Base-by-base conservation (phyloP, 2,888 invertebrate species). In the Atethmia centrago region DNA sequence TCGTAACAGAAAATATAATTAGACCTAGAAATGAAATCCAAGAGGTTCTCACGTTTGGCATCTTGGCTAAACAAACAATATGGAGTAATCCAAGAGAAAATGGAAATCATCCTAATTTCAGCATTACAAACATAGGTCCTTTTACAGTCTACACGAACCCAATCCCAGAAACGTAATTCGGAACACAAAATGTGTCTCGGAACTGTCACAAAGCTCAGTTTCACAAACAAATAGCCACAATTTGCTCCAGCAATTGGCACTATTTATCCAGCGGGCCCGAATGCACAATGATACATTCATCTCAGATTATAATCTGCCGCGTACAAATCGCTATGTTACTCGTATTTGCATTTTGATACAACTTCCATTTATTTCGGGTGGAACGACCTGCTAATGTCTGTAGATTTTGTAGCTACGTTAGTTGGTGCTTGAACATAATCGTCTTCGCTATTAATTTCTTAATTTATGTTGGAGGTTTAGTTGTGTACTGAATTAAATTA, bases 301-400 rank as follows among this genome's bases (percentile, higher is more conserved):
- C 89, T 88, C 53, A 92, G 93, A 94, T 94, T 93, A 91, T 91
- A 92, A 94, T 94, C 93, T 92, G 92, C 90, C 87, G 88, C 78
- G 87, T 91, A 94, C 93, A 93, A 94, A 94, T 94, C 88, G 90
- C 85, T 85, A 88, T 85, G 91, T 90, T 91, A 88, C 87, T 84
- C 85, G 74, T 85, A 86, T 89, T 87, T 86, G 85, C 85, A 85
- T 85, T 87, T 88, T 83, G 81, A 86, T 88, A 83, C 68, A 77
- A 78, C 77, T 81, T 79, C 62, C 71, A 86, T 83, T 87, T 85
- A 79, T 83, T 87, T 80, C 71, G 75, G 80, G 85, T 79, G 67
- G 70, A 82, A 78, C 45, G 85, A 80, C 78, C 77, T 70, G 72
- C 56, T 85, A 83, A 80, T 76, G 71, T 73, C 55, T 61, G 56